phyloP scores from a whole-genome alignment of 2,888 invertebrate species.

The Dasysyrphus tricinctus region DNA sequence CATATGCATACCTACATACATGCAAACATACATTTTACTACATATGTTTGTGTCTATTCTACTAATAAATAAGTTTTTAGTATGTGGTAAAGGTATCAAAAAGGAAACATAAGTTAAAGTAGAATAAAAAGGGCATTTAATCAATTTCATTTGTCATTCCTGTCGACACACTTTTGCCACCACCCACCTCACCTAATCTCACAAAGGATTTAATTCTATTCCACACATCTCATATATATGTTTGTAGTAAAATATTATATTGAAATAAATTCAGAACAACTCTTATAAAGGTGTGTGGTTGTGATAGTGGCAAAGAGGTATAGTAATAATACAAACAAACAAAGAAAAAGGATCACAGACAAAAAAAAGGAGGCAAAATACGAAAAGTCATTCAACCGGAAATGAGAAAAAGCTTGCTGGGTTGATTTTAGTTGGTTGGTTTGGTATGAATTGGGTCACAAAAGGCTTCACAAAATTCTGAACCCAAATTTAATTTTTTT shows the following conservation, averaged over 20 bases:
- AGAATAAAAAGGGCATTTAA: conserved; percentile 36
- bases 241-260: conserved; percentile 1
- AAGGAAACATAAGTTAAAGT: background rate
- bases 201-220: conserved; percentile 69
- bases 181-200: too few species aligned
- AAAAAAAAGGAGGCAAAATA: background rate
- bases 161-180: conserved; percentile 65
- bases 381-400: conserved; percentile 24
- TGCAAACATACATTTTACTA: background rate
- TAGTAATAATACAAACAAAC: background rate
- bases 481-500: conserved; percentile 1
- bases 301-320: background rate
- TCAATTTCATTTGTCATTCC: conserved; percentile 70
- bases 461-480: conserved; percentile 63
- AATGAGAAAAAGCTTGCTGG: conserved; percentile 17
- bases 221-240: conserved; percentile 22
- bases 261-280: background rate
- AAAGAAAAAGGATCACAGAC: conserved; percentile 8
- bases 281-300: background rate
- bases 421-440: background rate
- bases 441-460: conserved; percentile 65
- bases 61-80: background rate
- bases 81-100: background rate
- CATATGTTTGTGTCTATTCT: background rate
- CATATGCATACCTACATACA: background rate